Evolutionary conservation across 2,797 vertebrate species (phyloP), one percentile per base, ranked within the genome.

Genomic region (Rhyacichthys aspro): DNA sequence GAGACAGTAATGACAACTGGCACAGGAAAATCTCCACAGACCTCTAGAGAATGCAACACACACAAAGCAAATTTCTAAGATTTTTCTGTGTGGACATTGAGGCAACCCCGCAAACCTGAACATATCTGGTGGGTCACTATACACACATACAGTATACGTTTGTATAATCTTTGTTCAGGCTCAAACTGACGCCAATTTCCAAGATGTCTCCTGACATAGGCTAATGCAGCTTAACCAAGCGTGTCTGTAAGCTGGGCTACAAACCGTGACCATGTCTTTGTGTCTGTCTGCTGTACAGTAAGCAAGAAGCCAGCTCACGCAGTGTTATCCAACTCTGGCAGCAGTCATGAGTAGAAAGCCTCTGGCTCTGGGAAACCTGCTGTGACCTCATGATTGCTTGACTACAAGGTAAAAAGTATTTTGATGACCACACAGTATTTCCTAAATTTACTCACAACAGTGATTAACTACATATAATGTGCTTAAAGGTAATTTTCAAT

Each of bases 161-260:
- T 60, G 32, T 44, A 11, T 43, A 55, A 70, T 66, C 44, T 48
- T 36, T 65, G 76, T 78, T 72, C 48, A 58, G 48, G 60, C 56
- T 60, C 60, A 74, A 7, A 47, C 66, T 63, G 67, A 80, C 18
- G n/a, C 62, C 76, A 78, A 69, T 79, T 85, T 77, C 58, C 66
- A 66, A 78, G 76, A 80, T 78, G 84, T 72, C 76, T 69, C 56
- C 72, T 68, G 67, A 81, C 82, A 78, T 12, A 54, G 53, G 66
- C 63, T 85, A 83, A 86, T 65, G 76, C 73, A 74, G 71, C 72
- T 74, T 83, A 86, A 83, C 78, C 59, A 72, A 68, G 78, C 67
- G 17, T 78, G 78, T 36, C 39, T 43, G 56, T 33, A 43, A 47
- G 61, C 36, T 38, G 58, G 2, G 65, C 55, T 43, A 34, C 65